These are phyloP conservation scores for Suncus etruscus DNA, from an alignment of 2,113 vertebrate genomes.

Conservation along the genomic window DNA sequence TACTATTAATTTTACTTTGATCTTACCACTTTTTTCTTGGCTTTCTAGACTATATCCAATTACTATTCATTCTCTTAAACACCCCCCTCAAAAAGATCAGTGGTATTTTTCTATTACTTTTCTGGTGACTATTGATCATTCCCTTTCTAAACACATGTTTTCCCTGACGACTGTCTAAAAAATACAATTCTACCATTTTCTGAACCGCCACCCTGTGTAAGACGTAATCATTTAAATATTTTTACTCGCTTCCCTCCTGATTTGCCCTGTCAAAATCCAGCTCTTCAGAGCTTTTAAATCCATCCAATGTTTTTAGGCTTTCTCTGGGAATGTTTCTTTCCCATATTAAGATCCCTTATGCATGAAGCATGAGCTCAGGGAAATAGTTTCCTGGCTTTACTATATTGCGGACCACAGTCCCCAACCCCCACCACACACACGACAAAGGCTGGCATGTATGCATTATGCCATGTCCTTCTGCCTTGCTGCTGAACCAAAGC, in stretches of 20 bases:
- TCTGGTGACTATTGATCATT: background rate
- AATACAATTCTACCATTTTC: background rate
- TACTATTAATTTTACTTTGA: conserved; percentile 39
- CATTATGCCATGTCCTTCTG: too few relatives aligned
- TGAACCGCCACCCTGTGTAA: conserved; percentile 1
- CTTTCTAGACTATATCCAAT: background rate
- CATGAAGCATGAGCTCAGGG: too few relatives aligned
- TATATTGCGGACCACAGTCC: too few relatives aligned
- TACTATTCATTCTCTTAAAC: background rate
- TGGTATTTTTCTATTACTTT: too few relatives aligned
- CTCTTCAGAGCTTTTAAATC: too few relatives aligned
- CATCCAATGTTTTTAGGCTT: background rate
- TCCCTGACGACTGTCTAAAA: background rate
- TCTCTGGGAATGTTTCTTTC: background rate
- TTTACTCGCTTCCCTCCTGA: background rate
- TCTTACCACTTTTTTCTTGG: background rate
- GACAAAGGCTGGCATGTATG: too few relatives aligned
- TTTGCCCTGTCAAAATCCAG: too few relatives aligned
- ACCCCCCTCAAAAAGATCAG: too few relatives aligned
- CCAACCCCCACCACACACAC: too few relatives aligned
- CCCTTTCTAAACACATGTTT: background rate
- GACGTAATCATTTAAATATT: background rate
- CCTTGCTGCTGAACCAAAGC: too few relatives aligned
- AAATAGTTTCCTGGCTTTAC: too few relatives aligned
- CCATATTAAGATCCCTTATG: too few relatives aligned